Evolutionary conservation across 2,797 vertebrate genomes (phyloP).

Genomic region (Monodelphis domestica): DNA sequence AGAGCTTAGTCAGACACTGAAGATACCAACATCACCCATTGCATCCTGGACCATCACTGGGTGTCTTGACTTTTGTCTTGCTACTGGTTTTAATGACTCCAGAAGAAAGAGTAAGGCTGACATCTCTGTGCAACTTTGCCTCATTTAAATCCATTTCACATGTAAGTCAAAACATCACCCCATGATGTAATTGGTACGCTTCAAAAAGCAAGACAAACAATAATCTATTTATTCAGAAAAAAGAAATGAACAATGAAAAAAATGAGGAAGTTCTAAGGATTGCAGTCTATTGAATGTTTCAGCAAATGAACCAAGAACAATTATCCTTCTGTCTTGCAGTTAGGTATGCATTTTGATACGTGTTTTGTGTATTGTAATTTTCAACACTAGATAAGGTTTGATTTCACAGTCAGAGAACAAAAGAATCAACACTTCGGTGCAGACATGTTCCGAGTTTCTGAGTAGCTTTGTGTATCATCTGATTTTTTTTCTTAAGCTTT

Average conservation of each 20-base stretch:
- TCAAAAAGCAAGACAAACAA: no score
- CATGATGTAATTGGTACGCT: no score
- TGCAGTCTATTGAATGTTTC: neutral
- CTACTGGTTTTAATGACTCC: no score
- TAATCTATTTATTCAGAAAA: no score
- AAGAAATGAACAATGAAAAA: neutral
- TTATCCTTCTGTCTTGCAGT: slow-evolving; percentile 34
- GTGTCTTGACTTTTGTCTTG: no score
- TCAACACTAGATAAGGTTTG: slow-evolving; percentile 37
- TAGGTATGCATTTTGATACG: slow-evolving; percentile 57
- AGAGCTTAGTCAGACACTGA: no score
- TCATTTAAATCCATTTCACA: no score
- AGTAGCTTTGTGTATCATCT: neutral
- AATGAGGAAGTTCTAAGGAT: neutral
- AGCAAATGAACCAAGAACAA: slow-evolving; percentile 6
- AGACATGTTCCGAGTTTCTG: slow-evolving; percentile 8
- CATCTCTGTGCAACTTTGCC: no score
- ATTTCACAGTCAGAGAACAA: slow-evolving; percentile 65
- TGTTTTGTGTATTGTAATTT: slow-evolving; percentile 25
- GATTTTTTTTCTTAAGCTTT: slow-evolving; percentile 67
- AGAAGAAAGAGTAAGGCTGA: no score
- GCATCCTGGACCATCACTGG: no score
- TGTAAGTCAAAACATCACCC: no score
- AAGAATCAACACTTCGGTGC: slow-evolving; percentile 31
- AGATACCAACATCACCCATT: no score